Evolutionary conservation across 2,888 invertebrate genomes (phyloP).

Genomic region (Tetrapedia diversipes): DNA sequence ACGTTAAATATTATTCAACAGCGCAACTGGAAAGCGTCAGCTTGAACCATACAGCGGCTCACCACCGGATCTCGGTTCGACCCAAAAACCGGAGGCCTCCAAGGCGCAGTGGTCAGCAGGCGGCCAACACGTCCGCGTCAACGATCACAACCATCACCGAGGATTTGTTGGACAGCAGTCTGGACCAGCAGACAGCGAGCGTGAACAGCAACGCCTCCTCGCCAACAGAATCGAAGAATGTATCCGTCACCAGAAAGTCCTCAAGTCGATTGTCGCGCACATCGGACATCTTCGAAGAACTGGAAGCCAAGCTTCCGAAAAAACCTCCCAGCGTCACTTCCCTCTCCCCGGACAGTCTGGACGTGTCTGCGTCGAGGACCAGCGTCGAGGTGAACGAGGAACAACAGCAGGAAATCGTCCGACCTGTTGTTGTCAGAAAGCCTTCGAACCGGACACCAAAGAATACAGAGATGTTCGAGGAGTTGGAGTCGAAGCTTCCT

Average conservation of each 20-base stretch:
- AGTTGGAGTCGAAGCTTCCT: constrained; percentile 72
- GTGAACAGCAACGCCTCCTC: constrained; percentile 57
- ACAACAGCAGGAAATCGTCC: constrained; percentile 60
- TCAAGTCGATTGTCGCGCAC: constrained; percentile 76
- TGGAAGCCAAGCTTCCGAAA: constrained; percentile 73
- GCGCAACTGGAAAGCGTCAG: constrained; percentile 76
- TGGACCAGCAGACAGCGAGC: constrained; percentile 43
- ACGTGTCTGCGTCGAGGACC: constrained; percentile 64
- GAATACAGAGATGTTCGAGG: constrained; percentile 76
- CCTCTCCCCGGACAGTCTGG: constrained; percentile 80
- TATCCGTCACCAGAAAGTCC: constrained; percentile 72
- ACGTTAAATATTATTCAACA: too few relatives aligned
- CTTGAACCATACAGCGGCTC: constrained; percentile 80
- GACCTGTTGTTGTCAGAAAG: constrained; percentile 67
- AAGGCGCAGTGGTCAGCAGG: constrained; percentile 68
- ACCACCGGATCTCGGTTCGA: constrained; percentile 80
- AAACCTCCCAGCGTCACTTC: constrained; percentile 72
- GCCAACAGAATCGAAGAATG: constrained; percentile 49
- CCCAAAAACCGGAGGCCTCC: constrained; percentile 81
- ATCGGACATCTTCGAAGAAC: constrained; percentile 79
- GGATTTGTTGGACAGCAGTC: constrained; percentile 62
- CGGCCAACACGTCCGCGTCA: constrained; percentile 51
- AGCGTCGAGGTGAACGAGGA: constrained; percentile 54
- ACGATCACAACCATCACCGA: constrained; percentile 73
- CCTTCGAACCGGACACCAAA: constrained; percentile 72